A percentile compares a stretch with the other conserved stretches of the same genome.
These are phyloP conservation scores for Rotaria socialis DNA, from an alignment of 2,888 invertebrate genomes.

Conservation along the genomic window DNA sequence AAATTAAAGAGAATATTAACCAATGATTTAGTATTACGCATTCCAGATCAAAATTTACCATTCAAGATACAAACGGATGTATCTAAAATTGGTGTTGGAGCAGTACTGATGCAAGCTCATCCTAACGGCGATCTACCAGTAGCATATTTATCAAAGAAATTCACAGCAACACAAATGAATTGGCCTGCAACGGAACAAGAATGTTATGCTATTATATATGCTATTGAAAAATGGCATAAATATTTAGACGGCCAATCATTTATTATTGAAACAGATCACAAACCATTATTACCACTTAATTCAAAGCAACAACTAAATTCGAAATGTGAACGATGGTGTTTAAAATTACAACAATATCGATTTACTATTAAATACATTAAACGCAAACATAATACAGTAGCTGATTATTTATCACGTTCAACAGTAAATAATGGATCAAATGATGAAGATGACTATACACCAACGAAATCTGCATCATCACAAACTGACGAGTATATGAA, in stretches of 20 bases:
- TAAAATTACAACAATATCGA: background rate
- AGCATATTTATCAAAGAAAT: conserved; percentile 37
- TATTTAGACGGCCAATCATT: background rate
- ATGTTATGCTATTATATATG: background rate
- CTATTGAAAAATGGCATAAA: background rate
- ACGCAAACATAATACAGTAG: background rate
- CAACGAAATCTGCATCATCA: background rate
- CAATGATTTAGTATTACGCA: background rate
- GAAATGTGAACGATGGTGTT: background rate
- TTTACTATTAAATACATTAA: background rate
- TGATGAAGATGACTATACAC: background rate
- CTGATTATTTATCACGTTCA: conserved; percentile 20
- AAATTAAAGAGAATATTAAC: conserved; percentile 4
- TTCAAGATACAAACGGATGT: conserved; percentile 16
- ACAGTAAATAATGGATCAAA: background rate
- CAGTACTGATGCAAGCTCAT: conserved; percentile 32
- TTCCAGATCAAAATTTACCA: background rate
- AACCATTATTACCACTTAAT: conserved; percentile 7
- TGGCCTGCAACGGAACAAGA: background rate
- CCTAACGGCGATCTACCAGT: conserved; percentile 28
- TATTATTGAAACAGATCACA: background rate
- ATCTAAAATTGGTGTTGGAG: conserved; percentile 30
- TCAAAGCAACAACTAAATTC: background rate
- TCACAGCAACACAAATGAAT: background rate
- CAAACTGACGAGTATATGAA: background rate